These are phyloP conservation scores for Antennarius maculatus DNA, from an alignment of 2,797 vertebrate species.

Conservation along the genomic window DNA sequence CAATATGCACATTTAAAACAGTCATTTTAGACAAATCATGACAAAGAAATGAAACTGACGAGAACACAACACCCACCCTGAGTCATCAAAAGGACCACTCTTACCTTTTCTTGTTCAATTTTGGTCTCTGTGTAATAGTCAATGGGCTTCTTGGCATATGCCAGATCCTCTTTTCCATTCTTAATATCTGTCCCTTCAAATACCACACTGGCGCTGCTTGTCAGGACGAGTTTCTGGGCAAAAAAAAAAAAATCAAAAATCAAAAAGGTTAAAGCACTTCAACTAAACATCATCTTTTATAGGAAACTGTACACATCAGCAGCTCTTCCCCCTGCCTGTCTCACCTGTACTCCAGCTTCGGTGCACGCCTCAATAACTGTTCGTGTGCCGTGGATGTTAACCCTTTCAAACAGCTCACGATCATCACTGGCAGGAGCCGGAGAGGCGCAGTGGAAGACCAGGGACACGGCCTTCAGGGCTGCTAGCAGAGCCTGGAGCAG, in stretches of 20 bases:
- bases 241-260: neutral
- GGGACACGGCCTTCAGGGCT: constrained; percentile 84
- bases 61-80: neutral
- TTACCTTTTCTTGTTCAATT: constrained; percentile 94
- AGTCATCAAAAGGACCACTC: neutral
- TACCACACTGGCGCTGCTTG: constrained; percentile 96
- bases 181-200: constrained; percentile 95
- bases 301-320: neutral
- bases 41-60: neutral
- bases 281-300: neutral
- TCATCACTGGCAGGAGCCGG: constrained; percentile 90
- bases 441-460: constrained; percentile 96
- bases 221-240: constrained; percentile 93
- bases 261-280: neutral
- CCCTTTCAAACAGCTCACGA: constrained; percentile 88
- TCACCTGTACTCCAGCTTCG: constrained; percentile 92
- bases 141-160: constrained; percentile 91
- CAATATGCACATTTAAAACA: neutral
- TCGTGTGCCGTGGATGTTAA: constrained; percentile 90
- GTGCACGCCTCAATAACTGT: constrained; percentile 88
- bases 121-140: constrained; percentile 98
- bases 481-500: constrained; percentile 85
- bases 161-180: constrained; percentile 91
- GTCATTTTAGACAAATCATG: neutral
- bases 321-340: neutral